phyloP scores from a whole-genome alignment of 2,113 vertebrate species.

The Nothobranchius kuhntae region DNA sequence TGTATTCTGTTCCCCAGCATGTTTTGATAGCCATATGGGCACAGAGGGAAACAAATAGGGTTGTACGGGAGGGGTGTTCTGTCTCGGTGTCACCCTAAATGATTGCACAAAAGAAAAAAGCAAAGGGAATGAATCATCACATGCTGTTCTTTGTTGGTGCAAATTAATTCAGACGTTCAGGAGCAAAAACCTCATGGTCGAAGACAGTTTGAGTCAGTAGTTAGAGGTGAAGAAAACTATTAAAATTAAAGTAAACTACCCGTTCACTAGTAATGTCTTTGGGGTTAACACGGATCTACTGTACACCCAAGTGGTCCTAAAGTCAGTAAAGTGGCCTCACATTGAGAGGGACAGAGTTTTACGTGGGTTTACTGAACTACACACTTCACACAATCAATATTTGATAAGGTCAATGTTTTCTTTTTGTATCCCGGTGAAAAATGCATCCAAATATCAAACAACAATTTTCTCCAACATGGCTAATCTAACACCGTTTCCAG shows the following conservation, averaged over 20 bases:
- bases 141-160: conserved; percentile 55
- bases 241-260: background rate
- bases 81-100: conserved; percentile 31
- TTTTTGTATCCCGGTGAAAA: conserved; percentile 57
- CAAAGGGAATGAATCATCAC: conserved; percentile 50
- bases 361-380: conserved; percentile 4
- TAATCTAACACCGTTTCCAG: conserved; percentile 40
- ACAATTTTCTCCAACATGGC: conserved; percentile 46
- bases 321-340: background rate
- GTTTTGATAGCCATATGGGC: conserved; percentile 52
- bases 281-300: too few relatives aligned
- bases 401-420: conserved; percentile 58
- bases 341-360: conserved; percentile 4
- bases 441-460: conserved; percentile 61
- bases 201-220: conserved; percentile 44
- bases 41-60: background rate
- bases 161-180: conserved; percentile 55
- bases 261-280: background rate
- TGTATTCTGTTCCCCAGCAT: conserved; percentile 25
- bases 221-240: conserved; percentile 28
- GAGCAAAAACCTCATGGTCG: conserved; percentile 52
- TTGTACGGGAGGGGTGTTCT: conserved; percentile 1
- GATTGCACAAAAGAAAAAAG: conserved; percentile 35
- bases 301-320: background rate
- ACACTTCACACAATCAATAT: conserved; percentile 34